Evolutionary conservation across 2,113 vertebrate genomes (phyloP).

Genomic region (Alligator mississippiensis): DNA sequence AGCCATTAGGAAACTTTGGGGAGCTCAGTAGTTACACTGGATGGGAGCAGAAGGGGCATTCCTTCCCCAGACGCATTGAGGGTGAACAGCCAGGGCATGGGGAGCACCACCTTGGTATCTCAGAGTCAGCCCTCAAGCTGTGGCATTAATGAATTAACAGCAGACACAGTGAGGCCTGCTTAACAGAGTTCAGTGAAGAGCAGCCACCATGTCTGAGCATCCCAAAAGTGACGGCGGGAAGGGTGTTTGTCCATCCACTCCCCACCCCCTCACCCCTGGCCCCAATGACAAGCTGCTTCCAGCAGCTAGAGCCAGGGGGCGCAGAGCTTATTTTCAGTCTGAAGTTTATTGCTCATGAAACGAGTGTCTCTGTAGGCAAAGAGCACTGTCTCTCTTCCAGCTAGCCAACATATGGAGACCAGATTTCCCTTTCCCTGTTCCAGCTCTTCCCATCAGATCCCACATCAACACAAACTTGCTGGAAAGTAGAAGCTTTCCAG

Average conservation of each 20-base stretch:
- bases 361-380: fast-evolving
- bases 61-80: background rate
- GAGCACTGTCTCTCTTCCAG: background rate
- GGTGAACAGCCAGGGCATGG: background rate
- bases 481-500: background rate
- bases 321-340: background rate
- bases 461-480: fast-evolving
- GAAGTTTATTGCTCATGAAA: background rate
- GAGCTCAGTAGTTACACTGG: background rate
- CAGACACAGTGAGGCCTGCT: background rate
- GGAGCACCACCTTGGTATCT: too few species aligned
- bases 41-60: background rate
- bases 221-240: background rate
- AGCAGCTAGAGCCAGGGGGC: background rate
- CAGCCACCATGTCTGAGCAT: background rate
- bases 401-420: background rate
- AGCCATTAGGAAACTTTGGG: too few species aligned
- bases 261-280: background rate
- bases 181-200: background rate
- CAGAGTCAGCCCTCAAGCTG: background rate
- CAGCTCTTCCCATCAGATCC: background rate
- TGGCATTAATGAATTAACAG: background rate
- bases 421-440: background rate
- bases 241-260: background rate
- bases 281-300: background rate